Evolutionary conservation across 2,888 invertebrate genomes (phyloP).

Genomic region (Hoplodrina blanda): DNA sequence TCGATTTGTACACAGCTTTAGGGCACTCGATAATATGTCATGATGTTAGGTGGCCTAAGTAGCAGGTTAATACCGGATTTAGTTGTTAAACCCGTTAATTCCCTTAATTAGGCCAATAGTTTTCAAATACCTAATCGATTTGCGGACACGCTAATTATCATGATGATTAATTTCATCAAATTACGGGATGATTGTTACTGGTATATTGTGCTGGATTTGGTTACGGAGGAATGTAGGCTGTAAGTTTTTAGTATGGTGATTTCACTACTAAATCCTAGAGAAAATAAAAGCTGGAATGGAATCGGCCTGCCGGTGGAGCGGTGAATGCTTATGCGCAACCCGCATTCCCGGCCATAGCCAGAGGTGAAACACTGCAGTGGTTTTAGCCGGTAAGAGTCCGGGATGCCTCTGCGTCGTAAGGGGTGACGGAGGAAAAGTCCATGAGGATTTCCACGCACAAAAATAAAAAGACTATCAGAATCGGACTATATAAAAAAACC

Average conservation of each 20-base stretch:
- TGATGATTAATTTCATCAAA: constrained; percentile 18
- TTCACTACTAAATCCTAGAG: too few species aligned
- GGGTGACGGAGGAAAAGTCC: too few species aligned
- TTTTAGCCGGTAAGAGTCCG: too few species aligned
- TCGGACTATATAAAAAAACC: too few species aligned
- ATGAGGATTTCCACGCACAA: too few species aligned
- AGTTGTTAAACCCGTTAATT: constrained; percentile 31
- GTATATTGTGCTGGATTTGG: not conserved
- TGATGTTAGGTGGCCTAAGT: constrained; percentile 47
- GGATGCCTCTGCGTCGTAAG: too few species aligned
- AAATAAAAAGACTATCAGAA: too few species aligned
- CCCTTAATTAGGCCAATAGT: constrained; percentile 35
- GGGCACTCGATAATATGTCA: constrained; percentile 49
- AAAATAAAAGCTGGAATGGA: too few species aligned
- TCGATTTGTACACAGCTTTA: constrained; percentile 44
- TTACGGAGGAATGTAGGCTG: not conserved
- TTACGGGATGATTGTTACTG: not conserved
- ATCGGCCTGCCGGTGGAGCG: too few species aligned
- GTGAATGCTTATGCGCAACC: too few species aligned
- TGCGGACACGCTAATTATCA: constrained; percentile 8
- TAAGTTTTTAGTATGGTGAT: not conserved
- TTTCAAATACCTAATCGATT: constrained; percentile 39
- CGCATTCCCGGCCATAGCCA: too few species aligned
- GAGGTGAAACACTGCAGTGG: too few species aligned
- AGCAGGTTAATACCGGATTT: constrained; percentile 39